Base-by-base conservation (phyloP, 2,888 invertebrate genomes). In the Arctia plantaginis region DNA sequence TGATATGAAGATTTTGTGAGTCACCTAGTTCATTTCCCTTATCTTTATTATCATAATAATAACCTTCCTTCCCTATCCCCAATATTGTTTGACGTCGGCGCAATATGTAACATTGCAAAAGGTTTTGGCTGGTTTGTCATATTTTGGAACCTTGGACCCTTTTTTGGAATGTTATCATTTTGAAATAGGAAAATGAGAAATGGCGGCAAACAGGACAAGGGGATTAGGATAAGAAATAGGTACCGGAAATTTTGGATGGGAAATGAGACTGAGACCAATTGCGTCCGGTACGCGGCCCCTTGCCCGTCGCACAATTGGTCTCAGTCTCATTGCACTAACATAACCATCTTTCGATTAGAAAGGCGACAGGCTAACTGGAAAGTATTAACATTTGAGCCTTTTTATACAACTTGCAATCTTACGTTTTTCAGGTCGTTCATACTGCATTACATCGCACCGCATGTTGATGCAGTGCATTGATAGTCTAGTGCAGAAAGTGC, bases 401-500 rank as follows among this genome's bases (percentile, higher is more conserved):
- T 51, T 51, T 55, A n/a, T 23, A 55, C 23, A 51, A 18, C 3
- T 35, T 66, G 33, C 51, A 33, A 41, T 62, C 8, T 72, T n/a
- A 7, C 3, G 55, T 66, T 73, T 88, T 89, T 3, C 90, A 98
- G 98, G 99, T 79, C 97, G 99, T 68, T 99, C 99, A 0, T 99
- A 99, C 93, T 98, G 98, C 86, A 98, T 99, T 78, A 98, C 99
- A 44, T 99, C 99, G 0, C 99, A 99, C 89, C 97, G 99, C 79
- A 98, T 99, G 97, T 95, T 99, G 89, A 98, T 98, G 96, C 99
- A 99, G 90, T 99, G 99, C 90, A 98, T 99, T 82, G 99, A 99
- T 92, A 99, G 99, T 88, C 96, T 99, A 71, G 99, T 99, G 23
- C 99, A 99, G 92, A 99, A 99, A 94, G 99, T 99, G 59, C 99